These are phyloP conservation scores for Choloepus hoffmanni DNA, from an alignment of 2,113 vertebrate genomes.

Conservation along the genomic window DNA sequence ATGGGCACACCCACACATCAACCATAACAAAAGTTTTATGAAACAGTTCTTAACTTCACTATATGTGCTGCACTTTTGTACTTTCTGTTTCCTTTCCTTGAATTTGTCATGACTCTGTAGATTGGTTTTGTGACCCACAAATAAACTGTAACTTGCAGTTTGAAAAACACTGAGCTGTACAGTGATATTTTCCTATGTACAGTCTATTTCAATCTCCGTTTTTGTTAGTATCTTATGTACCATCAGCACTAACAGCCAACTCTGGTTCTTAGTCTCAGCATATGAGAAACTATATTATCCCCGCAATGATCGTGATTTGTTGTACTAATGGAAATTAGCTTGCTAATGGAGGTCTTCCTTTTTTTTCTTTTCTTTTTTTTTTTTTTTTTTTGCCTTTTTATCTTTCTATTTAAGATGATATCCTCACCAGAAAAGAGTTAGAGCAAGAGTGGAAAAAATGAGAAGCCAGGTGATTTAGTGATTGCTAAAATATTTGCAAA, in stretches of 20 bases:
- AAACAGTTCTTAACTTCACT: neutral
- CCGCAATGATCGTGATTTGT: neutral
- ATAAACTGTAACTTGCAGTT: neutral
- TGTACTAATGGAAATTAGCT: neutral
- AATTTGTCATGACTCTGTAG: neutral
- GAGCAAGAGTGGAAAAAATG: neutral
- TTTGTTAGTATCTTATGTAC: neutral
- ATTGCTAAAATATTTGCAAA: neutral
- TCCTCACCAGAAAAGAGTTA: neutral
- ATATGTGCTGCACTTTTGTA: neutral
- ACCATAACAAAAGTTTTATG: neutral
- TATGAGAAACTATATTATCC: neutral
- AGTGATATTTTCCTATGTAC: neutral
- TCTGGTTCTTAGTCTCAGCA: neutral
- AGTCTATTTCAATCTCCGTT: neutral
- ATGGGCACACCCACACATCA: neutral
- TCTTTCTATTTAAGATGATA: conserved; percentile 22
- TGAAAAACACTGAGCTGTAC: neutral
- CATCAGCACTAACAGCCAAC: neutral
- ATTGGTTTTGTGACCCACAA: neutral
- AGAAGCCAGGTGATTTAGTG: neutral
- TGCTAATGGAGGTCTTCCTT: neutral
- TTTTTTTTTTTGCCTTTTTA: neutral
- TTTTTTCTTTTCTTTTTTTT: neutral
- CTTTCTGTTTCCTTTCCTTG: conserved; percentile 3